Evolutionary conservation across 2,888 invertebrate genomes (phyloP).

Genomic region (Omphaloscelis lunosa): DNA sequence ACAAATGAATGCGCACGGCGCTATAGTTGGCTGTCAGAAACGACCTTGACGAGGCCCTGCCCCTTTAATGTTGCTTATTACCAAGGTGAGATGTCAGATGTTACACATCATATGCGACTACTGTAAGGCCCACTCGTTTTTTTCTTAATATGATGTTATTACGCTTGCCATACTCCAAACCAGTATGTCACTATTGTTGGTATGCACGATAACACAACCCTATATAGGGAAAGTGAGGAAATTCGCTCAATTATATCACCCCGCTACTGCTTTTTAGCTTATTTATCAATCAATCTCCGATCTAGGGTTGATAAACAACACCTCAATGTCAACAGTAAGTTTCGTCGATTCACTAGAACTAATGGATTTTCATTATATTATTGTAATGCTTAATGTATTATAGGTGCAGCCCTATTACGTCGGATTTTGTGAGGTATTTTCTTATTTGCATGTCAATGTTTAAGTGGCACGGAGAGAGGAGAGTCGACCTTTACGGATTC

Average conservation of each 20-base stretch:
- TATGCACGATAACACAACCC: constrained; percentile 80
- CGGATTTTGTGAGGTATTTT: neutral
- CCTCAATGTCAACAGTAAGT: constrained; percentile 78
- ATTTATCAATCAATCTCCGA: constrained; percentile 89
- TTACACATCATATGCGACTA: too few species aligned
- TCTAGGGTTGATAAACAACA: constrained; percentile 82
- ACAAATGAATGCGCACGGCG: too few species aligned
- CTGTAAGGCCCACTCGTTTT: too few species aligned
- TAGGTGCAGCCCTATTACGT: constrained; percentile 53
- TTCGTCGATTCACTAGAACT: constrained; percentile 77
- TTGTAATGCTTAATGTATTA: constrained; percentile 50
- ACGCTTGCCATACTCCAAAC: neutral
- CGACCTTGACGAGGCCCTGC: too few species aligned
- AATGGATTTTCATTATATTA: constrained; percentile 73
- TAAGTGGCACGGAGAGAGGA: neutral
- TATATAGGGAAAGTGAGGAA: constrained; percentile 82
- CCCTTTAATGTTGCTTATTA: too few species aligned
- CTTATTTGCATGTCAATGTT: neutral
- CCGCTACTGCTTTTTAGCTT: constrained; percentile 86
- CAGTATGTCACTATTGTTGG: constrained; percentile 77
- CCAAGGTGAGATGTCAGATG: too few species aligned
- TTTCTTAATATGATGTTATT: too few species aligned
- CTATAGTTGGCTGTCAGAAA: too few species aligned
- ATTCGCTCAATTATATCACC: constrained; percentile 89
- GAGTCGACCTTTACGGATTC: neutral